phyloP scores from a whole-genome alignment of 2,888 invertebrate genomes.

The Hirudinaria manillensis region DNA sequence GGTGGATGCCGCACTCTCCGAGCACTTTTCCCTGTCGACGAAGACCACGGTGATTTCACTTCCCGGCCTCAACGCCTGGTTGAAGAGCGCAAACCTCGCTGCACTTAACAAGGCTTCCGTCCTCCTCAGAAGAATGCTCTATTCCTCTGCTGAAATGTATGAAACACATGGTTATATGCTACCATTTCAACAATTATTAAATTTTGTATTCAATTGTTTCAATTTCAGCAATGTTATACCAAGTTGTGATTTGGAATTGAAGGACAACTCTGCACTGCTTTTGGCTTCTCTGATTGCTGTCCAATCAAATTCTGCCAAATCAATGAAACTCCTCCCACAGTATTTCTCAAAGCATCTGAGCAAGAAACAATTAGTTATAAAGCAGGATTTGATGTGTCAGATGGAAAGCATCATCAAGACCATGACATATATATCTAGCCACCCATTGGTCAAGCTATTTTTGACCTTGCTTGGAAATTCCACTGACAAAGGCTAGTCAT shows the following conservation, averaged over 20 bases:
- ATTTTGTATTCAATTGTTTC: not conserved
- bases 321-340: not conserved
- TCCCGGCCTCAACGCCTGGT: not conserved
- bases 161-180: not conserved
- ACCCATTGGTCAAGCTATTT: conserved; percentile 2
- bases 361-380: too few relatives aligned
- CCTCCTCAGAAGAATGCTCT: conserved; percentile 12
- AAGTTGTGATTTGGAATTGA: not conserved
- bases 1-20: not conserved
- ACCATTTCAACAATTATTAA: not conserved
- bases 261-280: not conserved
- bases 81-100: not conserved
- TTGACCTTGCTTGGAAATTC: not conserved
- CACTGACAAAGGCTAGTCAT: not conserved
- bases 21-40: not conserved
- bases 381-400: too few relatives aligned
- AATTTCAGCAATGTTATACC: not conserved
- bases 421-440: too few relatives aligned
- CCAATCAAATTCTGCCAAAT: not conserved
- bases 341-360: not conserved
- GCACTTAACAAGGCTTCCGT: conserved; percentile 3
- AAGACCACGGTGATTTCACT: not conserved
- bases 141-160: not conserved
- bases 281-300: not conserved
- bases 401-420: too few relatives aligned